Evolutionary conservation across 1,140 invertebrate genomes (phyloP), one percentile per base, ranked within the genome.

Genomic region (Drosophila ohnishii): DNA sequence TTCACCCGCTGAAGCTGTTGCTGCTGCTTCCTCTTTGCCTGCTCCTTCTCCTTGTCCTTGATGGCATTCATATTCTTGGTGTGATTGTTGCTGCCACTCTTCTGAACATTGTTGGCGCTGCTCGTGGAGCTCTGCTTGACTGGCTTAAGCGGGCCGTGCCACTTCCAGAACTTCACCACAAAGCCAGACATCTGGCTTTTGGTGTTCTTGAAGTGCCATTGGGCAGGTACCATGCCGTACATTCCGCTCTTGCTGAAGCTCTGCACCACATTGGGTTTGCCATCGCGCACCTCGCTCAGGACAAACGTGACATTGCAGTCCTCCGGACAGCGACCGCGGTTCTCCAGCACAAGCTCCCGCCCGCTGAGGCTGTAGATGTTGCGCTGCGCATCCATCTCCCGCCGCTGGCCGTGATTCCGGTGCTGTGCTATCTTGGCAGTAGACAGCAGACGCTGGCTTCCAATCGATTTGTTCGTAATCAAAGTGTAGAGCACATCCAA

Each of bases 151-250:
- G 83, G 83, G 0, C 45, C 75, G 32, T 93, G 93, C 95, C 95
- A 96, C 77, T 95, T 94, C 96, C 96, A 96, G 90, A 96, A 95
- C 92, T 97, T 96, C 45, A 97, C 91, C 25, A 95, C 94, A 92
- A 96, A 96, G 1, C 95, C 95, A 30, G 93, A 92, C 44, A 95
- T 93, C 40, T 93, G 93, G 4, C 93, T 92, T 67, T 94, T 94
- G 45, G 93, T 53, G 65, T 93, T 80, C 58, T 91, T 91, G 65
- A 95, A 94, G 16, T 93, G 92, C 81, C 95, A 93, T n/a, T 94
- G 93, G 11, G 93, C 94, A 0, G 95, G 95, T 48, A 93, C 93
- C 92, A 95, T 95, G 3, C 94, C 94, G 80, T 94, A 95, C 30
- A 95, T 94, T 70, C 93, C 93, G 5, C 91, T 91, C 4, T 93